These are phyloP conservation scores for Drosophila merina DNA, from an alignment of 2,888 invertebrate species.

Conservation along the genomic window DNA sequence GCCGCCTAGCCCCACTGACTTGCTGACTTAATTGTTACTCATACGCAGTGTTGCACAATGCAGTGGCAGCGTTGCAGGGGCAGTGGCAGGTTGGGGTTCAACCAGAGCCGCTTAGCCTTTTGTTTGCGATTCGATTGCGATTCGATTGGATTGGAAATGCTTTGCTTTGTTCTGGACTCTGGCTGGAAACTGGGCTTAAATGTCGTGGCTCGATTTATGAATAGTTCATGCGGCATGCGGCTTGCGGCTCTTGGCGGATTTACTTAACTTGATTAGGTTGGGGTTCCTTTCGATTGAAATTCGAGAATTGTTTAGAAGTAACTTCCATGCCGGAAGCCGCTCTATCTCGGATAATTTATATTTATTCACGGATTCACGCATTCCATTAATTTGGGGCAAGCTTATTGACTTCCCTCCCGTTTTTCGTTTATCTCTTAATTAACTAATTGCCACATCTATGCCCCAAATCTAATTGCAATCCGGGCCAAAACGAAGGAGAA, in stretches of 20 bases:
- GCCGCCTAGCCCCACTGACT: constrained; percentile 17
- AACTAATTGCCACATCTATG: constrained; percentile 61
- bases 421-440: constrained; percentile 55
- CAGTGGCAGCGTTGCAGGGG: constrained; percentile 39
- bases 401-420: constrained; percentile 4
- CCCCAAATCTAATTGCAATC: constrained; percentile 25
- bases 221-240: constrained; percentile 6
- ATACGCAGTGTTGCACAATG: constrained; percentile 60
- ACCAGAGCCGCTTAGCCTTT: constrained; percentile 42
- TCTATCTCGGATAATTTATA: neutral
- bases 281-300: neutral
- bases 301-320: neutral
- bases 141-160: neutral
- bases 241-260: constrained; percentile 1
- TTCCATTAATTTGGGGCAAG: neutral
- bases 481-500: constrained; percentile 14
- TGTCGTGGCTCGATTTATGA: constrained; percentile 21
- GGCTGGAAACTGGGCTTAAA: constrained; percentile 6
- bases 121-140: constrained; percentile 4
- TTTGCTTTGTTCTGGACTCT: constrained; percentile 1
- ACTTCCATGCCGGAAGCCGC: too few species aligned
- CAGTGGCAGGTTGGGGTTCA: constrained; percentile 18
- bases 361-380: neutral
- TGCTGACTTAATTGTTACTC: constrained; percentile 56
- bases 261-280: constrained; percentile 6